Percentiles rank a stretch among this genome's conserved stretches.
phyloP scores from a whole-genome alignment of 2,113 vertebrate genomes.

The Baryphthengus martii region DNA sequence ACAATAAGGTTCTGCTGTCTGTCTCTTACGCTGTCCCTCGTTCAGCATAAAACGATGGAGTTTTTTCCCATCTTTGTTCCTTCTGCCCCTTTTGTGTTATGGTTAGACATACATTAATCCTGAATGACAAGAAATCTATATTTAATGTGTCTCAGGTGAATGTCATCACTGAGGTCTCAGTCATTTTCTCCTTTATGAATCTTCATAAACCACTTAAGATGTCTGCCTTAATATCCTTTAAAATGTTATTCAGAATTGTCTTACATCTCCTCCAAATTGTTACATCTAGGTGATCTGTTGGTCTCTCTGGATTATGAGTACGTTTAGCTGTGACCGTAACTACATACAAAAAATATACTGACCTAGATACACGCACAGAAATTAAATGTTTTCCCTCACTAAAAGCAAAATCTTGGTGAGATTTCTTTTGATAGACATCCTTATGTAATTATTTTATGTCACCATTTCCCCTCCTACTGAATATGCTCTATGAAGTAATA shows the following conservation, averaged over 20 bases:
- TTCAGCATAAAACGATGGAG: neutral
- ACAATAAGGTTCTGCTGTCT: neutral
- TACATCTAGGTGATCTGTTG: neutral
- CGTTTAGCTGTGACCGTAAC: neutral
- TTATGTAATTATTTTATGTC: neutral
- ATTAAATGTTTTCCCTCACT: neutral
- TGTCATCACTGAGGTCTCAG: neutral
- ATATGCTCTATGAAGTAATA: neutral
- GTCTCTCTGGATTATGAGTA: neutral
- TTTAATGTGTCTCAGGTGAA: slow-evolving; percentile 43
- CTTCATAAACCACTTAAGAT: neutral
- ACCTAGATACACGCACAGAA: neutral
- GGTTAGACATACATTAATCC: slow-evolving; percentile 25
- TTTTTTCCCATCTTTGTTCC: neutral
- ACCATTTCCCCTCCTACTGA: neutral
- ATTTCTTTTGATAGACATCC: neutral
- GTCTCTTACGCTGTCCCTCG: neutral
- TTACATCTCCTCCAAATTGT: neutral
- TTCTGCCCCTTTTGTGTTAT: neutral
- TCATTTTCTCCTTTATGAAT: neutral
- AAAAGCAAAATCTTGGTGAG: neutral
- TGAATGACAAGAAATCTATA: slow-evolving; percentile 47
- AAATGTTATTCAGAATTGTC: neutral
- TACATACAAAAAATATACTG: neutral
- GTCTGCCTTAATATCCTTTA: neutral